phyloP scores from a whole-genome alignment of 2,888 invertebrate species.

The Sesia apiformis region DNA sequence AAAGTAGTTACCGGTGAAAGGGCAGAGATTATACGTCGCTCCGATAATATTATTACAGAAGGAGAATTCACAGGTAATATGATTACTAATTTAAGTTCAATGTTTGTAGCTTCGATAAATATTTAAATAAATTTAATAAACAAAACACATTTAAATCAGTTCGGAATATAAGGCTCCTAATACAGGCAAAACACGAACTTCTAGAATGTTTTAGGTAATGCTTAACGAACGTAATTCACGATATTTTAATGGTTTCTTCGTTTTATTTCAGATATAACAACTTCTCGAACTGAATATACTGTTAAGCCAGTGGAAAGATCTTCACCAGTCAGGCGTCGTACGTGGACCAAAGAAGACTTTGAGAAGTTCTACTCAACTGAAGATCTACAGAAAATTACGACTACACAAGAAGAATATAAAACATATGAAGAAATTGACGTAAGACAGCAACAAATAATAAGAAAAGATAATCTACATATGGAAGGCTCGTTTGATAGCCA shows the following conservation, averaged over 20 bases:
- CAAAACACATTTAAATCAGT: too few relatives aligned
- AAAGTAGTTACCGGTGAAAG: constrained; percentile 76
- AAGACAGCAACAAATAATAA: constrained; percentile 46
- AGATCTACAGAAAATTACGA: constrained; percentile 73
- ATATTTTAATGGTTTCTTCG: background rate
- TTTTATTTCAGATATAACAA: constrained; percentile 77
- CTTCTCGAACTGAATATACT: constrained; percentile 80
- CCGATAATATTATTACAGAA: constrained; percentile 79
- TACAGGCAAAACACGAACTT: background rate
- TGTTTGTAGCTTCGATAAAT: too few relatives aligned
- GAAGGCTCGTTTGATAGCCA: constrained; percentile 69
- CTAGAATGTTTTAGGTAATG: background rate
- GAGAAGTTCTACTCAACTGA: constrained; percentile 80
- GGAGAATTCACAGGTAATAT: constrained; percentile 78
- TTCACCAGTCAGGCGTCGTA: constrained; percentile 77
- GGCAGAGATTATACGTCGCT: constrained; percentile 76
- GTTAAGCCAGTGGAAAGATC: constrained; percentile 79
- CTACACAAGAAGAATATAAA: constrained; percentile 79
- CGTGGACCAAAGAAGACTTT: constrained; percentile 83
- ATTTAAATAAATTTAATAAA: too few relatives aligned
- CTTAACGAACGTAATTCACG: background rate
- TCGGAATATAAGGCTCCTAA: background rate
- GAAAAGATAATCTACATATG: constrained; percentile 65
- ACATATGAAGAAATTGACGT: constrained; percentile 76
- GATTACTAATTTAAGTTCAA: too few relatives aligned